Conservation (phyloP, 2,113 vertebrate species). For the Hymenochirus boettgeri region DNA sequence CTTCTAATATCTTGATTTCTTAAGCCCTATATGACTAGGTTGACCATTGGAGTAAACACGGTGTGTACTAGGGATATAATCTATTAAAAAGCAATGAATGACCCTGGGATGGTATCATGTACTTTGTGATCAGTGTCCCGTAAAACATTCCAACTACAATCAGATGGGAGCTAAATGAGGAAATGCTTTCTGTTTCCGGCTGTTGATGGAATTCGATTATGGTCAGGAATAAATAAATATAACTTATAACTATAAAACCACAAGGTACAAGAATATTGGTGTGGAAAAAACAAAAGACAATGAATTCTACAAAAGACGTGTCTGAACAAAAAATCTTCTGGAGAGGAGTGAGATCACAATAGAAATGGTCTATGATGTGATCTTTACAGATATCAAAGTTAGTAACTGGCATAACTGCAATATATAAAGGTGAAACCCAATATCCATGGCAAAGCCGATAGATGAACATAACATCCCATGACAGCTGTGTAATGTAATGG, state of each 20-base stretch:
- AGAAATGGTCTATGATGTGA: slow-evolving; percentile 25
- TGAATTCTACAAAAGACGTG: slow-evolving; percentile 8
- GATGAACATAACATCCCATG: slow-evolving; percentile 31
- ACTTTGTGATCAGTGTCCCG: slow-evolving; percentile 50
- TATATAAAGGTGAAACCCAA: neutral
- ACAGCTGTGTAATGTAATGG: slow-evolving; percentile 42
- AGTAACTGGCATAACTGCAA: neutral
- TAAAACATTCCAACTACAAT: slow-evolving; percentile 50
- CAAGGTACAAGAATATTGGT: slow-evolving; percentile 9
- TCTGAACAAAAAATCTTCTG: slow-evolving; percentile 20
- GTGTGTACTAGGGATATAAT: slow-evolving; percentile 21
- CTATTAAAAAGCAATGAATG: slow-evolving; percentile 6
- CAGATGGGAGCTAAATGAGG: slow-evolving; percentile 53
- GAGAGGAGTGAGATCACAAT: slow-evolving; percentile 14
- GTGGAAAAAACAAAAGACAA: slow-evolving; percentile 5
- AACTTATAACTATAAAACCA: slow-evolving; percentile 43
- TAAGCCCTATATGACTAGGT: slow-evolving; percentile 26
- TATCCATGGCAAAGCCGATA: slow-evolving; percentile 39
- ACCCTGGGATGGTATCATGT: slow-evolving; percentile 39
- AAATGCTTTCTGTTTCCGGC: slow-evolving; percentile 46
- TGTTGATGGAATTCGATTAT: slow-evolving; percentile 32
- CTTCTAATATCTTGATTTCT: neutral
- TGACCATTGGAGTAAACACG: slow-evolving; percentile 24
- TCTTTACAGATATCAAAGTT: slow-evolving; percentile 1
- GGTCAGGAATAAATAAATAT: slow-evolving; percentile 36